Base-by-base conservation (phyloP, 92 coral and sea anemone genomes). In the Palythoa caribaeorum region DNA sequence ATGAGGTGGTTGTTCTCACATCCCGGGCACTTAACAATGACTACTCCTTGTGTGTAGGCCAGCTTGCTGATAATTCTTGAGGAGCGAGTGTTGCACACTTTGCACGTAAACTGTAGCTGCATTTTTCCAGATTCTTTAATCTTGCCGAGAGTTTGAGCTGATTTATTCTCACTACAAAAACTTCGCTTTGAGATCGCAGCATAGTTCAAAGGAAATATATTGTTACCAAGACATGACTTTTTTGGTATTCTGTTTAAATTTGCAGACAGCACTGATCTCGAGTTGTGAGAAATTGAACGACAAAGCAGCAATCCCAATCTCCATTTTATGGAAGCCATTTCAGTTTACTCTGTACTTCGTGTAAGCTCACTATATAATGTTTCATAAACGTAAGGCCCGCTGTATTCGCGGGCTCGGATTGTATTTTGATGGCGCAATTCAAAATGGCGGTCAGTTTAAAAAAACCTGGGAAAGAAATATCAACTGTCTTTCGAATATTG, bases 11-110 rank as follows among this genome's bases (percentile, higher is more conserved):
- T 94, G 75, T 94, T 97, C 83, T 74, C 85, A 59, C 98, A 97
- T 17, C 96, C 95, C 10, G 97, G 96, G 38, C 99, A 97, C 72
- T 95, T 97, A 37, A 95, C 98, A 76, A 97, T 94, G 28, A 97
- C 99, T 2, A 97, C 98, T 39, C 99, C 99, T 48, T 95, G 84
- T 28, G 70, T 83, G 87, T 97, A 97, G 3, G 99, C 99, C 72
- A 91, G 94, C 72, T 95, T 97, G 59, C 98, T 95, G 87, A 97
- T 94, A 11, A 92, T 76, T 87, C 89, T 97, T 72, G 86, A 81
- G 0, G 98, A 94, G 65, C 99, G 93, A 75, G 97, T 88, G 19
- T 91, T 93, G 74, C 99, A 97, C 12, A 97, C 99, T 57, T 90
- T 95, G 59, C 99, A 97, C 44, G 99, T 97, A 65, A 92, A 97